phyloP scores from a whole-genome alignment of 2,113 vertebrate genomes.

The Corythornis madagascariensis region DNA sequence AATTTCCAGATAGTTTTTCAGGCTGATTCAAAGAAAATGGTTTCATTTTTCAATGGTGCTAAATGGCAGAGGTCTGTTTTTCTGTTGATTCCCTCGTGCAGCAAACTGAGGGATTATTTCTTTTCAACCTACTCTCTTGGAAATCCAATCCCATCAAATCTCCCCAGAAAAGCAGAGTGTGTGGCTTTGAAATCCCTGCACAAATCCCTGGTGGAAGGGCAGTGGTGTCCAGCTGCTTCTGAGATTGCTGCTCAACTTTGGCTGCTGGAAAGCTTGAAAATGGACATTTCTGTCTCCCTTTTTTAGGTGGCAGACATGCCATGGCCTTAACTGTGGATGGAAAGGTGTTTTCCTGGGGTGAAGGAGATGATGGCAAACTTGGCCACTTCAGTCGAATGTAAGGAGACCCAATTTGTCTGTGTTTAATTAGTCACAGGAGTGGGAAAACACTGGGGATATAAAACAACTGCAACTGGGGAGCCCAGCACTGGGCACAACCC shows the following conservation, averaged over 20 bases:
- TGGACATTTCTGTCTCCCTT: neutral
- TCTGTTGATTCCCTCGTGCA: neutral
- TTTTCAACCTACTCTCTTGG: neutral
- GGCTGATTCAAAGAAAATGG: neutral
- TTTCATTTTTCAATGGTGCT: neutral
- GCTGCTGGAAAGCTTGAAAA: neutral
- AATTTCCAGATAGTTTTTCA: neutral
- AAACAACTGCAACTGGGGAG: no score
- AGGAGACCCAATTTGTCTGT: conserved; percentile 13
- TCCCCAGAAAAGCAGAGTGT: neutral
- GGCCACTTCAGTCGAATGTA: conserved; percentile 99
- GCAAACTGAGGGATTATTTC: neutral
- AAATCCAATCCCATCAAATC: neutral
- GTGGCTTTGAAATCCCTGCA: accelerated
- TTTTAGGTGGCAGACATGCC: conserved; percentile 92
- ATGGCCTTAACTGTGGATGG: conserved; percentile 97
- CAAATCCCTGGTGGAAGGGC: neutral
- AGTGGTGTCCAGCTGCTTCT: neutral
- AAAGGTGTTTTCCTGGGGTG: conserved; percentile 99
- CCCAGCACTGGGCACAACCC: no score
- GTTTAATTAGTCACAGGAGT: neutral
- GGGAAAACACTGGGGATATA: no score
- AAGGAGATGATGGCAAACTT: conserved; percentile 97
- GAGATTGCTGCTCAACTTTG: neutral
- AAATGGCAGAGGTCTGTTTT: neutral